Conservation (phyloP, 2,888 invertebrate species). For the Icerya purchasi region DNA sequence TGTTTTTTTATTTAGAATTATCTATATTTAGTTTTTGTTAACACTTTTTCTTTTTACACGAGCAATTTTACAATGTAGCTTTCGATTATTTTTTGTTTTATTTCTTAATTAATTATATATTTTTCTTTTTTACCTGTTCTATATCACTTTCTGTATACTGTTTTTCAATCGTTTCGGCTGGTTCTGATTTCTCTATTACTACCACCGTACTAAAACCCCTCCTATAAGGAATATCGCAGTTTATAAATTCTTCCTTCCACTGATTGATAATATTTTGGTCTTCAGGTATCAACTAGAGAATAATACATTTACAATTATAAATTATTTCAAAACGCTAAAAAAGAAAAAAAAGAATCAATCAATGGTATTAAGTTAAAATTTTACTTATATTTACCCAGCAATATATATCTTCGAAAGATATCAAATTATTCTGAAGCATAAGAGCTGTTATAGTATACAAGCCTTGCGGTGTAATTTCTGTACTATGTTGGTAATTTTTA, state of each 20-base stretch:
- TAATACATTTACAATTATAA: no score
- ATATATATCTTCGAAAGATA: conserved; percentile 70
- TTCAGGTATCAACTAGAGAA: conserved; percentile 66
- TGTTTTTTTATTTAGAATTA: no score
- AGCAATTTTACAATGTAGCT: no score
- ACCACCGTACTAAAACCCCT: not conserved
- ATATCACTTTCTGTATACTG: not conserved
- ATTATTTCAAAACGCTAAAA: no score
- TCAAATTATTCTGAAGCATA: conserved; percentile 66
- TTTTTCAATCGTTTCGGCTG: not conserved
- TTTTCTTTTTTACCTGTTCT: not conserved
- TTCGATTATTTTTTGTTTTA: no score
- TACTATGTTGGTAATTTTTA: conserved; percentile 40
- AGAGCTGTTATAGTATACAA: conserved; percentile 76
- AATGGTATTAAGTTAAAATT: not conserved
- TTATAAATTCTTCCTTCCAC: conserved; percentile 59
- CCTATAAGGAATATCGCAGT: conserved; percentile 20
- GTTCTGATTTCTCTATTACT: not conserved
- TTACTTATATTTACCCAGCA: conserved; percentile 63
- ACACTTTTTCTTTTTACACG: no score
- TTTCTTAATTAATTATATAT: no score
- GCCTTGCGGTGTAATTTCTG: conserved; percentile 50
- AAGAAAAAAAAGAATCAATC: no score
- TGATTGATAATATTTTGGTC: conserved; percentile 59
- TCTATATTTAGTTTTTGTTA: no score